phyloP scores from a whole-genome alignment of 2,888 invertebrate genomes.

The Glaucopsyche alexis region DNA sequence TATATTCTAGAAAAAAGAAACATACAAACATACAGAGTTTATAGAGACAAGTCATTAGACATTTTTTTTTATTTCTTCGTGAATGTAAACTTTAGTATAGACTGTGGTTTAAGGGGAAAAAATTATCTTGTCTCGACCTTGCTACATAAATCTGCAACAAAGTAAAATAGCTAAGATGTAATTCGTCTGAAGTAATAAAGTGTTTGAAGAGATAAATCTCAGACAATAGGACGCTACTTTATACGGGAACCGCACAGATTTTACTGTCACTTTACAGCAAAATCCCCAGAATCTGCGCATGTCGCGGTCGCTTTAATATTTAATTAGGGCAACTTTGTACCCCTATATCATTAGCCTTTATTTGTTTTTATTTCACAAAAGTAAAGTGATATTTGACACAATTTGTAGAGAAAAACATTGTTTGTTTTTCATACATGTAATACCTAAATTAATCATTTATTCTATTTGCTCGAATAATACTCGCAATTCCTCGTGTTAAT shows the following conservation, averaged over 20 bases:
- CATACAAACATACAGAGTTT: too few species aligned
- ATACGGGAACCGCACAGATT: background rate
- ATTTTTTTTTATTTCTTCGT: too few species aligned
- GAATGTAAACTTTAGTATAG: too few species aligned
- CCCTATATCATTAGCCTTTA: conserved; percentile 27
- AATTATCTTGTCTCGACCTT: too few species aligned
- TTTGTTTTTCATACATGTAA: background rate
- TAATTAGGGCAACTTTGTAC: conserved; percentile 38
- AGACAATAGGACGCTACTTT: background rate
- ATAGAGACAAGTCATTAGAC: too few species aligned
- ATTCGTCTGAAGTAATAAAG: background rate
- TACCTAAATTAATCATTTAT: background rate
- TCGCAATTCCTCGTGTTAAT: too few species aligned
- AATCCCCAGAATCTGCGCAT: conserved; percentile 30
- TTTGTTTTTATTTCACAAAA: conserved; percentile 17
- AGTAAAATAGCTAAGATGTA: background rate
- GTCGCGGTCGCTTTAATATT: conserved; percentile 39
- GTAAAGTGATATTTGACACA: background rate
- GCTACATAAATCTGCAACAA: background rate
- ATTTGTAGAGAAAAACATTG: background rate
- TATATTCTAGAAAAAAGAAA: too few species aligned
- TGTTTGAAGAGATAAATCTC: background rate
- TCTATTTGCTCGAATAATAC: too few species aligned
- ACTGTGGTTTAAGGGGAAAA: too few species aligned
- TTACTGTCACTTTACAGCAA: background rate